Evolutionary conservation across 2,797 vertebrate species (phyloP).

Genomic region (Typhlichthys subterraneus): DNA sequence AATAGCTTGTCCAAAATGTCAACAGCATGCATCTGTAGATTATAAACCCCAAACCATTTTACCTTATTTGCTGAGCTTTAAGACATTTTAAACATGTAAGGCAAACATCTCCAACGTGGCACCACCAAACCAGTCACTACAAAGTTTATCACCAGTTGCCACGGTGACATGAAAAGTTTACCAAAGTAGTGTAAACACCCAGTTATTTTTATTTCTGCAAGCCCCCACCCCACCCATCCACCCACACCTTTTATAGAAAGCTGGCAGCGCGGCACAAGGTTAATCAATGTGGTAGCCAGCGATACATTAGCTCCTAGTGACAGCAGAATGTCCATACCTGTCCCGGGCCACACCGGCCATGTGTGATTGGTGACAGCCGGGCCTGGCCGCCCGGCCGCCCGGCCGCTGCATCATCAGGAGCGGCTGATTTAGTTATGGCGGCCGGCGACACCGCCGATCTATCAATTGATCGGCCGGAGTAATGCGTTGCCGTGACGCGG

Average conservation of each 20-base stretch:
- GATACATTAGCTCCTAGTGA: conserved; percentile 80
- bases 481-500: conserved; percentile 61
- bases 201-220: conserved; percentile 52
- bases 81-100: background rate
- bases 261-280: conserved; percentile 75
- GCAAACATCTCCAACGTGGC: background rate
- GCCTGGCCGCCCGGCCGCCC: conserved; percentile 52
- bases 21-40: background rate
- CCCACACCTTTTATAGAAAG: conserved; percentile 57
- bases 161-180: conserved; percentile 36
- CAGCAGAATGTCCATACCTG: conserved; percentile 77
- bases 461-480: conserved; percentile 70
- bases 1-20: background rate
- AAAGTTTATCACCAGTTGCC: background rate
- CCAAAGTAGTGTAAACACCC: conserved; percentile 55
- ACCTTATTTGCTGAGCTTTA: too few species aligned
- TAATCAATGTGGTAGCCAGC: conserved; percentile 80
- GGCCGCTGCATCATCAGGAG: conserved; percentile 78
- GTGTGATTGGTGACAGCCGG: conserved; percentile 78
- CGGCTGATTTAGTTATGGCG: conserved; percentile 72
- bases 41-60: background rate
- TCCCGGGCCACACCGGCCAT: conserved; percentile 67
- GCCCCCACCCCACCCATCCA: conserved; percentile 37
- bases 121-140: background rate
- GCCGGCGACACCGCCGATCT: conserved; percentile 66